phyloP scores from a whole-genome alignment of 2,888 invertebrate genomes.

The Troilus luridus region DNA sequence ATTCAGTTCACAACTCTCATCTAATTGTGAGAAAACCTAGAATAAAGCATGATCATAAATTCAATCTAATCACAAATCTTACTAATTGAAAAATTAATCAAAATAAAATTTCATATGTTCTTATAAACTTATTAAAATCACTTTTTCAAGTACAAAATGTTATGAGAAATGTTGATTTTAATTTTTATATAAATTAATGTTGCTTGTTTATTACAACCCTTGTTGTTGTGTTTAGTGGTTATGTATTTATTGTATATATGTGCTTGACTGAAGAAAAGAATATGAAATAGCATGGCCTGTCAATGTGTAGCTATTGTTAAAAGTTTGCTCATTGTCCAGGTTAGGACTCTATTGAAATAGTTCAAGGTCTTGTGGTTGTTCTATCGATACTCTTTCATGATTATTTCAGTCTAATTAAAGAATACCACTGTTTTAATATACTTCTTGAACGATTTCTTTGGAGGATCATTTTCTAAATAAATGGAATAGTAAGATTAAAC shows the following conservation, averaged over 20 bases:
- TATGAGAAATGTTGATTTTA: constrained; percentile 26
- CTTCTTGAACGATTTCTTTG: constrained; percentile 9
- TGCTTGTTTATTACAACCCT: not conserved
- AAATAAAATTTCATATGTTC: not conserved
- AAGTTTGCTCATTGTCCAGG: constrained; percentile 48
- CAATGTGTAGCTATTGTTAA: constrained; percentile 16
- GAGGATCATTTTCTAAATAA: not conserved
- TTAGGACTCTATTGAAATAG: constrained; percentile 18
- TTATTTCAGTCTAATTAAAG: constrained; percentile 4
- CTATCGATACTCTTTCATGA: not conserved
- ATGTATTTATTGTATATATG: constrained; percentile 42
- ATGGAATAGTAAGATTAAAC: not conserved
- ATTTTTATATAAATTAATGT: constrained; percentile 27
- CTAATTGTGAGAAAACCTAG: not conserved
- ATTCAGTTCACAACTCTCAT: not conserved
- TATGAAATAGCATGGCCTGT: constrained; percentile 40
- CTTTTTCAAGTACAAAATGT: not conserved
- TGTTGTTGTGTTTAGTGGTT: not conserved
- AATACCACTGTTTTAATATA: not conserved
- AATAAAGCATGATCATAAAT: not conserved
- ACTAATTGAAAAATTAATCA: not conserved
- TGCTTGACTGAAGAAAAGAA: constrained; percentile 24
- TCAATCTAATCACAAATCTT: not conserved
- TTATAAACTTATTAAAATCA: not conserved
- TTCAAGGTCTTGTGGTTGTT: constrained; percentile 33